These are phyloP conservation scores for Cartodere bifasciata DNA, from an alignment of 2,888 invertebrate species.

Conservation along the genomic window DNA sequence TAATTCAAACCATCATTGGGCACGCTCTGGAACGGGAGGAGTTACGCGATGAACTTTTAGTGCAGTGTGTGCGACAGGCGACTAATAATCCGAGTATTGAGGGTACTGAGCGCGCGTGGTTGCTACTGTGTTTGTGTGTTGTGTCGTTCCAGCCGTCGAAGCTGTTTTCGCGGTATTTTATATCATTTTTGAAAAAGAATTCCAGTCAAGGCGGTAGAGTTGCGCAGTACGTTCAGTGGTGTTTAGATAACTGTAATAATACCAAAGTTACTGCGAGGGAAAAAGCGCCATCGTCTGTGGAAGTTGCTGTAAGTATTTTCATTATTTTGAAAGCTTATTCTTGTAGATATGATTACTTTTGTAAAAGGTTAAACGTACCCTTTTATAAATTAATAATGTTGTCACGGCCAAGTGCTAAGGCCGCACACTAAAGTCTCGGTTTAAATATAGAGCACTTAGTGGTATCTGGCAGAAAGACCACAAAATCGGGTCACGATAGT, in stretches of 20 bases:
- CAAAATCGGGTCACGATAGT: too few species aligned
- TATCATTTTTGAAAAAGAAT: conserved; percentile 62
- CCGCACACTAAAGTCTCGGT: too few species aligned
- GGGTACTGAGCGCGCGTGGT: conserved; percentile 77
- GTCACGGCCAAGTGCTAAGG: too few species aligned
- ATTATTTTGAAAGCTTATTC: too few species aligned
- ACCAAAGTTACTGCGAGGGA: conserved; percentile 70
- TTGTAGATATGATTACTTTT: too few species aligned
- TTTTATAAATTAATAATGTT: too few species aligned
- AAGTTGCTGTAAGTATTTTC: conserved; percentile 78
- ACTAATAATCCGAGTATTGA: conserved; percentile 81
- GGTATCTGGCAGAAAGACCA: too few species aligned
- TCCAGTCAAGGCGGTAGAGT: conserved; percentile 53
- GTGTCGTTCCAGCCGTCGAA: conserved; percentile 88
- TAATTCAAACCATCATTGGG: conserved; percentile 73
- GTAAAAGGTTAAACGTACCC: too few species aligned
- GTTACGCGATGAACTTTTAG: conserved; percentile 80
- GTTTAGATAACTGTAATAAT: conserved; percentile 82
- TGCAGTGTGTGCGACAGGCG: conserved; percentile 77
- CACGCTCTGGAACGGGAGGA: conserved; percentile 86
- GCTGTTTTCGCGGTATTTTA: conserved; percentile 65
- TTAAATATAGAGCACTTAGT: too few species aligned
- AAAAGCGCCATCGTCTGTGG: conserved; percentile 82
- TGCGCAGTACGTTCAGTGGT: conserved; percentile 85
- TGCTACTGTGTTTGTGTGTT: conserved; percentile 75